These are phyloP conservation scores for Acridotheres tristis DNA, from an alignment of 2,797 vertebrate species.

Conservation along the genomic window DNA sequence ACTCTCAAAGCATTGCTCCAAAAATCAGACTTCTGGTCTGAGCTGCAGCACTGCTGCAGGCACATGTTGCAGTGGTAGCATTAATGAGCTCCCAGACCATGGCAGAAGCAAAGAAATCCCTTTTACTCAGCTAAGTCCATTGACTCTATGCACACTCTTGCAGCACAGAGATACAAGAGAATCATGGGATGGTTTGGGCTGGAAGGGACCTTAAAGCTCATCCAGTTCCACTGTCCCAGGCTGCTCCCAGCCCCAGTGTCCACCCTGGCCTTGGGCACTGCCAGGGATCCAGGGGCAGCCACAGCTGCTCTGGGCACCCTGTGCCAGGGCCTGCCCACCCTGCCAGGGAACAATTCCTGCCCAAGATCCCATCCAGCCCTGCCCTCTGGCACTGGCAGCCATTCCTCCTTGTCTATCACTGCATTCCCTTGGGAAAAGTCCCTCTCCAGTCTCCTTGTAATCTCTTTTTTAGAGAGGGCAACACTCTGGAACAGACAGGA, in stretches of 20 bases:
- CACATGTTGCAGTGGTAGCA: not conserved
- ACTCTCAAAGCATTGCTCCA: not conserved
- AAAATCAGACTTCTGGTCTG: not conserved
- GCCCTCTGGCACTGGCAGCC: not conserved
- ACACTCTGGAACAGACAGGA: not conserved
- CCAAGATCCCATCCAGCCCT: accelerated
- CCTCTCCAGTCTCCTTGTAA: not conserved
- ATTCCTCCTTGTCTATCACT: not conserved
- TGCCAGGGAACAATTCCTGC: not conserved
- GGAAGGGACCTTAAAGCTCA: not conserved
- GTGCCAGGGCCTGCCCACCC: not conserved
- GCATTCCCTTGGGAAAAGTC: not conserved
- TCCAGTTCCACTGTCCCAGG: not conserved
- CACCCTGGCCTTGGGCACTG: not conserved
- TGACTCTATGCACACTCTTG: not conserved
- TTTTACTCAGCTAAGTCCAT: not conserved
- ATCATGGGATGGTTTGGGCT: not conserved
- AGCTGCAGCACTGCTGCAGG: not conserved
- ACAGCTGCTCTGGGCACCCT: not conserved
- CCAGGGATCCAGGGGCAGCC: no score
- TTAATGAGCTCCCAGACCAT: not conserved
- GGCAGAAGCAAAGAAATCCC: not conserved
- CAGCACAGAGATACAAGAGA: not conserved
- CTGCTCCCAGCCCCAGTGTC: not conserved
- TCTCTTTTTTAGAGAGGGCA: not conserved